Percentiles rank a stretch among this genome's conserved stretches.
These are phyloP conservation scores for Oplegnathus fasciatus DNA, from an alignment of 2,113 vertebrate genomes.

Conservation along the genomic window DNA sequence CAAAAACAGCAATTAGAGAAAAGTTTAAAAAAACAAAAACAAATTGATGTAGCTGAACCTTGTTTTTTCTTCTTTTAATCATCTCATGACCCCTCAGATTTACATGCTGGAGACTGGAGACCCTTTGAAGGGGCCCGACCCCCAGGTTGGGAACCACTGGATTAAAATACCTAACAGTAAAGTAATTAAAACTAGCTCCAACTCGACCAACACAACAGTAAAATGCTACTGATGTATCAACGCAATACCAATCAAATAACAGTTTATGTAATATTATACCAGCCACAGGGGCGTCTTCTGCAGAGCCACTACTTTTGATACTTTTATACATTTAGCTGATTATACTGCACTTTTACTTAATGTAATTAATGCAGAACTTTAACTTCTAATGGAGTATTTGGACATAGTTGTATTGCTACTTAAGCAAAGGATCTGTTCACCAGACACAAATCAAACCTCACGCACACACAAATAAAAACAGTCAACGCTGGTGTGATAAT, in stretches of 20 bases:
- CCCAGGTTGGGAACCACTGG: not conserved
- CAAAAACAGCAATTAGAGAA: no score
- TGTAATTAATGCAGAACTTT: not conserved
- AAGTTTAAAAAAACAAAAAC: not conserved
- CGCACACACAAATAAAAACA: slow-evolving; percentile 1
- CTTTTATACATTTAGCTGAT: not conserved
- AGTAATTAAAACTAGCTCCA: not conserved
- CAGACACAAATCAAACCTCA: not conserved
- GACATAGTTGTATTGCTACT: not conserved
- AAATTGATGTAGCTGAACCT: not conserved
- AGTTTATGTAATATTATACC: not conserved
- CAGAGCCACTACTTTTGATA: not conserved
- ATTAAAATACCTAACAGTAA: not conserved
- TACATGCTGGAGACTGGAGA: not conserved
- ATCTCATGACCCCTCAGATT: not conserved
- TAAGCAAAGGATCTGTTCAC: no score
- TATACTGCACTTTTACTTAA: not conserved
- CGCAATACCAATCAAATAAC: no score
- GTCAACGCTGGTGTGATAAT: not conserved
- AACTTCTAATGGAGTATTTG: not conserved
- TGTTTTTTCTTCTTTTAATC: not conserved
- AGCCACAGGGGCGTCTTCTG: not conserved
- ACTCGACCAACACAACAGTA: not conserved
- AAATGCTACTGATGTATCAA: not conserved
- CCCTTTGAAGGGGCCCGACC: not conserved